Evolutionary conservation across 2,113 vertebrate species (phyloP), one percentile per base, ranked within the genome.

Genomic region (Neopipo cinnamomea): DNA sequence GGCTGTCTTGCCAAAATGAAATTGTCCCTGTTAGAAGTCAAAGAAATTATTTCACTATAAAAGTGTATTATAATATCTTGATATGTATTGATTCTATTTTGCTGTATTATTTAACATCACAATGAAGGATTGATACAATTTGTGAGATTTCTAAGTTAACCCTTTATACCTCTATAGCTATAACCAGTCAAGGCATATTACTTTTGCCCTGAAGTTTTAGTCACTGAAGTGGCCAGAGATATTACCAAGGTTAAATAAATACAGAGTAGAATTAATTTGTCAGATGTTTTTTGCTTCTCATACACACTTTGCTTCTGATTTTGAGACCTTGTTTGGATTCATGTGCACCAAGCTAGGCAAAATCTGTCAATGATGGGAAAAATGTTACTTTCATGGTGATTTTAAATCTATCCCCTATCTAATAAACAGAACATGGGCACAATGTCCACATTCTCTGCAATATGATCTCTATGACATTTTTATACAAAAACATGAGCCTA

Each of bases 11-110:
- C 15, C 59, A 83, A 94, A 95, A 95, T 88, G 49, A 91, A 96
- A 96, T 68, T 75, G 31, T 78, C 76, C 27, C 59, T 68, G 20
- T 93, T 79, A 68, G 59, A 95, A 79, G 31, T 76, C 91, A 96
- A 95, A 83, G 10, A 74, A 94, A 91, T 86, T 2, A 85, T 96
- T 96, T 96, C 70, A 56, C 28, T 62, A 31, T 55, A 92, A 91
- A 94, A 95, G 62, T 72, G 21, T 33, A 94, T 80, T 91, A 25
- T 85, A 95, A 58, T 82, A 68, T 92, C 95, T 86, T 88, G 84
- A 89, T 94, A 95, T 80, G 30, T 93, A 96, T 88, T 74, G 76
- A 91, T 95, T 96, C 55, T 82, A 84, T 65, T 78, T 76, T 87
- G 42, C 12, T 65, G 63, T 61, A 88, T 47, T 96, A 63, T 91